Percentiles rank a stretch among this genome's conserved stretches.
These are phyloP conservation scores for Synergus japonicus DNA, from an alignment of 2,888 invertebrate genomes.

Conservation along the genomic window DNA sequence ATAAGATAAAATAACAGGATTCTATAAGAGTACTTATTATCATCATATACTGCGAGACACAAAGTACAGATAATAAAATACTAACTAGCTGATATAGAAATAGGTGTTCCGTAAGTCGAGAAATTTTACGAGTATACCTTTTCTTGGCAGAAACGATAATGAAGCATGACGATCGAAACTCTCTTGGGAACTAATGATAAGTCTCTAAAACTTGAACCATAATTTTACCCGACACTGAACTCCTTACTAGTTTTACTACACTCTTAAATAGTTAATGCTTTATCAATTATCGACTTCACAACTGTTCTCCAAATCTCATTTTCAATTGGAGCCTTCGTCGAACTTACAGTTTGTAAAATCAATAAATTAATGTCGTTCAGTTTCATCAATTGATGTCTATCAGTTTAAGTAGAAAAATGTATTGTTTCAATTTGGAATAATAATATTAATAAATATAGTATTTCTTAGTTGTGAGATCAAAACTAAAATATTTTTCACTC, in stretches of 20 bases:
- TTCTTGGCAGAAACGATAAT: slow-evolving; percentile 14
- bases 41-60: background rate
- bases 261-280: slow-evolving; percentile 27
- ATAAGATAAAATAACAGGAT: background rate
- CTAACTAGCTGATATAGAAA: background rate
- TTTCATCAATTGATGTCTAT: background rate
- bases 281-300: slow-evolving; percentile 32
- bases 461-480: background rate
- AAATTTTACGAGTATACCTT: slow-evolving; percentile 22
- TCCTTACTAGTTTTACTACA: slow-evolving; percentile 21
- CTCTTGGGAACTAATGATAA: slow-evolving; percentile 38
- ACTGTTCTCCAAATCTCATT: slow-evolving; percentile 5
- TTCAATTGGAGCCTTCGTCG: slow-evolving; percentile 5
- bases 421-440: background rate
- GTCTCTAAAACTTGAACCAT: slow-evolving; percentile 27
- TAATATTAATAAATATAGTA: background rate
- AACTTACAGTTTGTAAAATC: background rate
- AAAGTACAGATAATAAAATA: background rate
- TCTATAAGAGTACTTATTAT: background rate
- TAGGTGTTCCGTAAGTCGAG: background rate
- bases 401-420: background rate
- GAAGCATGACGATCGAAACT: slow-evolving; percentile 32
- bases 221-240: slow-evolving; percentile 28
- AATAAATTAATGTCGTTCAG: background rate
- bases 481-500: background rate